Base-by-base conservation (phyloP, 2,113 vertebrate genomes). In the Caretta caretta region DNA sequence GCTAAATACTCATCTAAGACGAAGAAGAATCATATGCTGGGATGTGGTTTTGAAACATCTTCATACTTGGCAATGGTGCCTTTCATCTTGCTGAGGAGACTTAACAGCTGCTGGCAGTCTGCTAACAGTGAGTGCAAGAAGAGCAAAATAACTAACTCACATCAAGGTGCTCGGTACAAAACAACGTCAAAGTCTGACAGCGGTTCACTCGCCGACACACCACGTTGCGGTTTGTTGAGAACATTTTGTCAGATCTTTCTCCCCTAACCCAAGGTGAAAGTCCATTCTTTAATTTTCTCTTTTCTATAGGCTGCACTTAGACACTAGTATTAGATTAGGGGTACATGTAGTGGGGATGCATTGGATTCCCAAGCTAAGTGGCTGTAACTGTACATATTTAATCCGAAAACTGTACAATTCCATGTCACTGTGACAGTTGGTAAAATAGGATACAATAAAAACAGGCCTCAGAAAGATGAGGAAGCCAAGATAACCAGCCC, bases 81-180 rank as follows among this genome's bases (percentile, higher is more conserved):
- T 97, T 96, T 95, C 80, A 90, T 95, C 95, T 97, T 57, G 1
- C 88, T 35, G 65, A 86, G 49, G 56, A 92, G 89, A 83, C 78
- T 38, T 51, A 79, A 79, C 89, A 62, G 69, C 72, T 42, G 82
- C 46, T 84, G 48, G 91, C 90, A 95, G 89, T 83, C 42, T 86
- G 78, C 89, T 96, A 83, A 81, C 83, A 94, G 88, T 35, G 86
- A 78, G 46, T 2, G 83, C 76, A 84, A 88, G 65, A 42, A 65
- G 12, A 48, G 49, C 25, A 35, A 53, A 46, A 4, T 14, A 35
- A 17, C 20, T 13, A 46, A 51, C 54, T 84, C 48, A 48, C 42
- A 54, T 22, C 53, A 78, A 78, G 46, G 75, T 46, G 22, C 38
- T 76, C 24, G 3, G 38, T 76, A 13, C 38, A 83, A 16, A 19